Percentiles rank a stretch among this genome's conserved stretches.
Evolutionary conservation across 2,113 vertebrate genomes (phyloP).

Genomic region (Dipodomys merriami): DNA sequence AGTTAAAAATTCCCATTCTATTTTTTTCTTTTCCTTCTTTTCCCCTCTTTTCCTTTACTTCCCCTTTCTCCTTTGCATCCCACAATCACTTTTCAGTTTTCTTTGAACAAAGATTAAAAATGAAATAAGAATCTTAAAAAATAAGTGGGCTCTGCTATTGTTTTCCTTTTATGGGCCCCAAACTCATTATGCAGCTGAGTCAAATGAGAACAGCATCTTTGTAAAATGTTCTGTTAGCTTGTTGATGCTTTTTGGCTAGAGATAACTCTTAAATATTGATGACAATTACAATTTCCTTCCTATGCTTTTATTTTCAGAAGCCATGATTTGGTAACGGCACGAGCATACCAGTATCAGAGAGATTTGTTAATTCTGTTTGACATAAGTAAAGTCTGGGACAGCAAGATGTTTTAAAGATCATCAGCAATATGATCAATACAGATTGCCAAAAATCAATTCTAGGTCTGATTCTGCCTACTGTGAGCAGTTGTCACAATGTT

Average conservation of each 20-base stretch:
- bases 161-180: slow-evolving; percentile 36
- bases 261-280: slow-evolving; percentile 77
- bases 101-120: slow-evolving; percentile 40
- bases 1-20: background rate
- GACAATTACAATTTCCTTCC: slow-evolving; percentile 72
- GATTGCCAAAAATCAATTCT: slow-evolving; percentile 80
- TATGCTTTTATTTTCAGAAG: slow-evolving; percentile 73
- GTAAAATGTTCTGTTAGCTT: slow-evolving; percentile 71
- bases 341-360: slow-evolving; percentile 69
- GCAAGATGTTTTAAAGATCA: slow-evolving; percentile 81
- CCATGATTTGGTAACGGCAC: slow-evolving; percentile 70
- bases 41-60: background rate
- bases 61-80: background rate
- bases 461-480: slow-evolving; percentile 77
- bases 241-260: slow-evolving; percentile 73
- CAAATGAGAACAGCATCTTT: slow-evolving; percentile 55
- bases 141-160: background rate
- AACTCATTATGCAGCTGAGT: slow-evolving; percentile 59
- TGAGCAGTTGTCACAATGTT: slow-evolving; percentile 80
- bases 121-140: slow-evolving; percentile 23
- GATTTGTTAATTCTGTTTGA: slow-evolving; percentile 73
- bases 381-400: slow-evolving; percentile 79
- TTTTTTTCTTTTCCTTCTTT: slow-evolving; percentile 23
- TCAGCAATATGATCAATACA: slow-evolving; percentile 79
- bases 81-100: slow-evolving; percentile 32